phyloP scores from a whole-genome alignment of 2,113 vertebrate species.

The Dissostichus mawsoni region DNA sequence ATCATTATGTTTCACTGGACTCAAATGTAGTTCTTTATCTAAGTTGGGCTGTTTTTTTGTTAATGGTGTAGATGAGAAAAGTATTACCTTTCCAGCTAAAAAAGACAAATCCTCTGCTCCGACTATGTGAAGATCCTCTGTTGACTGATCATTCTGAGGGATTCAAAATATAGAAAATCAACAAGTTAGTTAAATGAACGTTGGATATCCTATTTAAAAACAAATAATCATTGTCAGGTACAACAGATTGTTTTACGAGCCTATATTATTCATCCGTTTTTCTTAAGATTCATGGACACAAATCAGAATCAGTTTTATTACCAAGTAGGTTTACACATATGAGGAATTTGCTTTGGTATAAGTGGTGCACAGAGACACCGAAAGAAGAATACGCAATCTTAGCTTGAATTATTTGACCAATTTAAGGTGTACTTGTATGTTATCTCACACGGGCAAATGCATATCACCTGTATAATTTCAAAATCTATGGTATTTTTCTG shows the following conservation, averaged over 20 bases:
- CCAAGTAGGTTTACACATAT: too few relatives aligned
- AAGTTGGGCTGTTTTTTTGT: neutral
- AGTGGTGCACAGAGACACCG: too few relatives aligned
- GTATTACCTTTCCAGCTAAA: slow-evolving; percentile 88
- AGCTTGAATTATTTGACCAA: neutral
- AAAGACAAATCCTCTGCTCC: slow-evolving; percentile 89
- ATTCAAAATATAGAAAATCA: neutral
- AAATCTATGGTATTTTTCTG: neutral
- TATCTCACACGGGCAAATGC: neutral
- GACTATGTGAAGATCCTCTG: slow-evolving; percentile 88
- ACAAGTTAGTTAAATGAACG: neutral
- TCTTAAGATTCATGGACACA: neutral
- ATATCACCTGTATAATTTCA: neutral
- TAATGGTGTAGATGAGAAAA: slow-evolving; percentile 3
- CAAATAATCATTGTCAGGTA: neutral
- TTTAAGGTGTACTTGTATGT: neutral
- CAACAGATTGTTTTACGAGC: neutral
- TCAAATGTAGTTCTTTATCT: neutral
- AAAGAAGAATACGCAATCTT: too few relatives aligned
- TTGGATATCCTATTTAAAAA: neutral
- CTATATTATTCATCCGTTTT: neutral
- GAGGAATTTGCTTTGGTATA: too few relatives aligned
- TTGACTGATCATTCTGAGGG: slow-evolving; percentile 87
- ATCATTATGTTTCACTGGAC: neutral
- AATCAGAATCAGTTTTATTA: too few relatives aligned